Evolutionary conservation across 2,888 invertebrate genomes (phyloP), one percentile per base, ranked within the genome.

Genomic region (Xylota segnis): DNA sequence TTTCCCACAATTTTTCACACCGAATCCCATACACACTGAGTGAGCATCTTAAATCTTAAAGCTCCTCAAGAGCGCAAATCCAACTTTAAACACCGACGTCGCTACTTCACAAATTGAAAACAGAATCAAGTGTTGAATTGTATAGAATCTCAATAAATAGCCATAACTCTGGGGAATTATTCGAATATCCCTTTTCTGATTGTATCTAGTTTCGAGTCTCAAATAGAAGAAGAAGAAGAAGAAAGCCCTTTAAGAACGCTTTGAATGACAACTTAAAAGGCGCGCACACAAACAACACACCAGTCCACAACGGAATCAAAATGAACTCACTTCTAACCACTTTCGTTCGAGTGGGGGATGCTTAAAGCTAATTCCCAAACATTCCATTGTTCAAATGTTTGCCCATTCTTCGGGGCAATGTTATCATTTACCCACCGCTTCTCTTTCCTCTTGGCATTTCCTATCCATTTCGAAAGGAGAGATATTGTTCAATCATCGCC

Each of bases 341-440:
- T 70, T 63, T 65, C 43, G 32, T 58, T 75, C 37, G 75, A 84
- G 81, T 75, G 47, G 59, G 59, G 43, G 75, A 70, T 71, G 52
- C 71, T 81, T 76, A 81, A 65, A 71, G 84, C 84, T 81, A 84
- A 84, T 81, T 84, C 81, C 45, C 79, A 71, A 76, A 76, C 65
- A 84, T 81, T 84, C 84, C 75, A 81, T 81, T 81, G 84, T 84
- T 81, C 71, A 54, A 81, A 81, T 84, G 66, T 81, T 84, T 84
- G 75, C 43, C 71, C 63, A 79, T 54, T 71, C 71, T 27, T 61
- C 40, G 10, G 43, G 29, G 40, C 50, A 65, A 65, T 56, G 61
- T 75, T 61, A 71, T 81, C 75, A 66, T 81, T 71, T 66, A 40
- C 10, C 7, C 45, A 14, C 18, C 5, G 10, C 12, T 32, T 32